Conservation (phyloP, 2,888 invertebrate genomes). For the Drosophila neoperkinsi region DNA sequence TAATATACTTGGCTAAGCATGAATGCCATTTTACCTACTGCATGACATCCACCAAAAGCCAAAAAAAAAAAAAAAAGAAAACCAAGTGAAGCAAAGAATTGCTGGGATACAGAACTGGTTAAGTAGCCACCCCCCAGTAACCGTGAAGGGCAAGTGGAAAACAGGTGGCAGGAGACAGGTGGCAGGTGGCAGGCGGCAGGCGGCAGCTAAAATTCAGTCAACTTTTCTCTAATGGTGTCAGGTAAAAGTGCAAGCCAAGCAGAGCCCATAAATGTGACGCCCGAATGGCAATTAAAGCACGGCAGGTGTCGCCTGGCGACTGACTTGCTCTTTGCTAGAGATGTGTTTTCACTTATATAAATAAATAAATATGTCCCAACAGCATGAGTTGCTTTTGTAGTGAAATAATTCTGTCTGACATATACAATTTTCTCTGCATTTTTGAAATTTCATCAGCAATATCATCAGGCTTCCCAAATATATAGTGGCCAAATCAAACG, state of each 20-base stretch:
- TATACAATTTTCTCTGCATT: neutral
- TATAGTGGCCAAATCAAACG: neutral
- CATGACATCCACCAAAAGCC: slow-evolving; percentile 16
- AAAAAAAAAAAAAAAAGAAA: neutral
- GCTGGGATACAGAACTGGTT: slow-evolving; percentile 9
- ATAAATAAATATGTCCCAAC: neutral
- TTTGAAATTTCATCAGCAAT: neutral
- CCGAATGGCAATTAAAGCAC: slow-evolving; percentile 69
- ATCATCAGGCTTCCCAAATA: neutral
- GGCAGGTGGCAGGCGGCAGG: neutral
- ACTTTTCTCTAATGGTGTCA: slow-evolving; percentile 60
- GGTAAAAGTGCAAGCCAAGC: slow-evolving; percentile 72
- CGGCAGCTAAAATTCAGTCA: slow-evolving; percentile 35
- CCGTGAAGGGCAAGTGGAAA: neutral
- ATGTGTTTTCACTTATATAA: slow-evolving; percentile 14
- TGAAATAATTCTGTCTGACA: neutral
- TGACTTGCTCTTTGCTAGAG: slow-evolving; percentile 16
- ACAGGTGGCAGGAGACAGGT: neutral
- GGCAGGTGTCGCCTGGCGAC: slow-evolving; percentile 41
- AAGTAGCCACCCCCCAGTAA: slow-evolving; percentile 8
- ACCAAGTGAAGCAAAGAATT: slow-evolving; percentile 9
- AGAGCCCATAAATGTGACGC: slow-evolving; percentile 66
- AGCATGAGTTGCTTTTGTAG: neutral
- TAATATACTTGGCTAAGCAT: slow-evolving; percentile 51
- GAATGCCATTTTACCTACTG: slow-evolving; percentile 37